A percentile compares a stretch with the other conserved stretches of the same genome.
Conservation (phyloP, 2,888 invertebrate genomes). For the Blastobasis adustella region DNA sequence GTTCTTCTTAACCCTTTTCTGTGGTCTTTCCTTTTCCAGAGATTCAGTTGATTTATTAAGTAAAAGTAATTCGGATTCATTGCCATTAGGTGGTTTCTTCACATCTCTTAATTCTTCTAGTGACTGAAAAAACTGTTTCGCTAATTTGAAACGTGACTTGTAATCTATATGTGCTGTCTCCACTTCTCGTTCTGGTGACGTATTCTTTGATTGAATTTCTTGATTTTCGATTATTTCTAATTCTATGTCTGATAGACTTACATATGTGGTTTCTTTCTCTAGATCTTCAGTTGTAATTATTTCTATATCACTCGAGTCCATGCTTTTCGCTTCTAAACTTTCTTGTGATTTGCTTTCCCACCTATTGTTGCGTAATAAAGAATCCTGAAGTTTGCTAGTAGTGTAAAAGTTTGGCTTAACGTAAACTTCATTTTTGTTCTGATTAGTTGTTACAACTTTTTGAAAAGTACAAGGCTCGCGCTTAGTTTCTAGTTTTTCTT, state of each 20-base stretch:
- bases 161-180: conserved; percentile 45
- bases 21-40: conserved; percentile 41
- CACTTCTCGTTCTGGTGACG: conserved; percentile 33
- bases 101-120: conserved; percentile 54
- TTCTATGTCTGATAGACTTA: conserved; percentile 61
- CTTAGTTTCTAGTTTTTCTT: no score
- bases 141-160: conserved; percentile 62
- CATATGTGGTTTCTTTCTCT: conserved; percentile 42
- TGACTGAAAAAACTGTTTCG: conserved; percentile 67
- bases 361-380: conserved; percentile 4
- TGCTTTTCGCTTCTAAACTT: conserved; percentile 31
- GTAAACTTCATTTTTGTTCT: no score
- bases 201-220: conserved; percentile 31
- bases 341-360: conserved; percentile 27
- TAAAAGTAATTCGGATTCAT: conserved; percentile 55
- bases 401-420: no score
- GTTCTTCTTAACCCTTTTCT: conserved; percentile 42
- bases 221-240: conserved; percentile 56
- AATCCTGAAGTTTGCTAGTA: no score
- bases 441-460: no score
- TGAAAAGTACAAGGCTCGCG: no score
- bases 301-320: conserved; percentile 33
- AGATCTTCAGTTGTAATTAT: conserved; percentile 20
- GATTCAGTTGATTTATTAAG: conserved; percentile 51
- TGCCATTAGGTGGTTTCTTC: conserved; percentile 45